Base-by-base conservation (phyloP, 2,113 vertebrate genomes). In the Uropsilus gracilis region DNA sequence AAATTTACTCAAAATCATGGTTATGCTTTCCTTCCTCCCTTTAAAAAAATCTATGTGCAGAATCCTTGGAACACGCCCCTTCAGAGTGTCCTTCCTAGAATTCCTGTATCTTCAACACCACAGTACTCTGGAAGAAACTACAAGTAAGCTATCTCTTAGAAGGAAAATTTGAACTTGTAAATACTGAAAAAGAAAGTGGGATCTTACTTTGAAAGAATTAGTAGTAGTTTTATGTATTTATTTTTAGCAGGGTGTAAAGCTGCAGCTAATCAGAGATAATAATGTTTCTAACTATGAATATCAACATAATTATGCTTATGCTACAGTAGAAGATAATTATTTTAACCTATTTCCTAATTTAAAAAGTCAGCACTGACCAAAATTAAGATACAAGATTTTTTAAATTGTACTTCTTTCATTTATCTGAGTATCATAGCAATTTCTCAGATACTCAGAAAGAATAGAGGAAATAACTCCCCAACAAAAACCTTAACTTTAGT, bases 111-210 rank as follows among this genome's bases (percentile, higher is more conserved):
- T 71, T 46, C 30, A 89, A 26, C 46, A 66, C 39, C 26, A 61
- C 63, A 71, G 16, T 57, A 84, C 32, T 87, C 39, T 39, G 87
- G 63, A 91, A 87, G n/a, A 95, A 86, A 95, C 76, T 78, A 86
- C 71, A 87, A 84, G 95, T 96, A 97, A 96, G 95, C 6, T 30
- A 39, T 85, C 8, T 73, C 66, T 86, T 93, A 48, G 89, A 94
- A 89, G 34, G 1, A 42, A 44, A 75, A 8, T 63, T 39, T n/a
- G 91, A 86, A 30, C 7, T 72, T 78, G 5, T 66, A 92, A 90
- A 88, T 77, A 72, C 32, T 68, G 28, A 59, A 89, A 82, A 92
- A 76, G 14, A 13, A 78, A 89, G 57, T 5, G 42, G 2, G 28
- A 57, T 89, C 14, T 96, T 66, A 80, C 44, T 91, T 81, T 17